Evolutionary conservation across 2,113 vertebrate species (phyloP).

Genomic region (Vulpes ferrilata): DNA sequence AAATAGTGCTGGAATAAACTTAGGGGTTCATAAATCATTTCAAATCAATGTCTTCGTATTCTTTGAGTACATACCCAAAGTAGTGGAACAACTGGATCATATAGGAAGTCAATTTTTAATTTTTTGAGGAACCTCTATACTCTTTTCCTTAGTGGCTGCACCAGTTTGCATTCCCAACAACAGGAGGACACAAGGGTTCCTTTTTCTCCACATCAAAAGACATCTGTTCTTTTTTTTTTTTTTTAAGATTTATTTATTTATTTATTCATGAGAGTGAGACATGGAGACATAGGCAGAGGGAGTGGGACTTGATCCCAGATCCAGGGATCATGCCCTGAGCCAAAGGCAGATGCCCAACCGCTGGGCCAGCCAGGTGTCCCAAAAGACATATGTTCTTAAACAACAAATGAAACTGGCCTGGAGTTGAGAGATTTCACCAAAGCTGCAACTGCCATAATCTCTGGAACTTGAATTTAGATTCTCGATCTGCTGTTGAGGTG

Average conservation of each 20-base stretch:
- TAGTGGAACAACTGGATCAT: neutral
- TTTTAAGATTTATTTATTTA: too few relatives aligned
- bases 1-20: neutral
- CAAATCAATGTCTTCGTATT: neutral
- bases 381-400: constrained; percentile 51
- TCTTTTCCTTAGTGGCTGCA: neutral
- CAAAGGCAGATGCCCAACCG: too few relatives aligned
- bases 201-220: neutral
- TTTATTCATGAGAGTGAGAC: too few relatives aligned
- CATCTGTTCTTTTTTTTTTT: constrained; percentile 29
- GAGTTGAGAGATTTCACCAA: neutral
- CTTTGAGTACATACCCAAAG: neutral
- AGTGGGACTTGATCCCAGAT: too few relatives aligned
- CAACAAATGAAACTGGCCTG: neutral
- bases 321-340: too few relatives aligned
- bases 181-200: neutral
- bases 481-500: neutral
- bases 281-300: too few relatives aligned
- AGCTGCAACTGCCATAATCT: neutral
- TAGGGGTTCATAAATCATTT: neutral
- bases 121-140: neutral
- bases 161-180: neutral
- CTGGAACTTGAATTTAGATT: neutral
- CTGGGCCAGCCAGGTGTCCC: neutral
- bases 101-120: neutral